Percentiles rank a stretch among this genome's conserved stretches.
Conservation (phyloP, 2,797 vertebrate genomes). For the Sciurus vulgaris region DNA sequence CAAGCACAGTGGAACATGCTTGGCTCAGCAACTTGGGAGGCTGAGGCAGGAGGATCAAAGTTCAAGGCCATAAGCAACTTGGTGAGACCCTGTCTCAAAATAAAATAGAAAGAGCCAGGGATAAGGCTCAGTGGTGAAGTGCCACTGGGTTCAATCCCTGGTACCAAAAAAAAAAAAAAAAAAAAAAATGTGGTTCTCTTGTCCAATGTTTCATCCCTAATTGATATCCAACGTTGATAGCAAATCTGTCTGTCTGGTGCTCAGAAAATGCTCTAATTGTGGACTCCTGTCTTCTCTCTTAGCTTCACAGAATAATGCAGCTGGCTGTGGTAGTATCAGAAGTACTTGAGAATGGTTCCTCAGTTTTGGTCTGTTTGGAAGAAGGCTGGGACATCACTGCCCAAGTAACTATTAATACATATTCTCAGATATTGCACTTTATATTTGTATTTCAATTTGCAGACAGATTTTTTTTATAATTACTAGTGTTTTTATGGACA, state of each 20-base stretch:
- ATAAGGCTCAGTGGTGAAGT: too few relatives aligned
- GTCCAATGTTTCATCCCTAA: neutral
- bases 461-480: slow-evolving; percentile 37
- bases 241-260: neutral
- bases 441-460: slow-evolving; percentile 59
- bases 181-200: neutral
- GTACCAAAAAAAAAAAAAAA: neutral
- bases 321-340: slow-evolving; percentile 95
- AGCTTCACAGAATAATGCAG: slow-evolving; percentile 98
- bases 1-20: too few relatives aligned
- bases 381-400: slow-evolving; percentile 99
- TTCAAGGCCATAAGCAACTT: too few relatives aligned
- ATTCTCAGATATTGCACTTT: slow-evolving; percentile 56
- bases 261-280: slow-evolving; percentile 31
- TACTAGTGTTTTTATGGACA: slow-evolving; percentile 8
- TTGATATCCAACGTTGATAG: neutral
- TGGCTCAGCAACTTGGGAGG: too few relatives aligned
- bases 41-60: too few relatives aligned
- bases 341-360: slow-evolving; percentile 97
- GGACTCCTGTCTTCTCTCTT: slow-evolving; percentile 75
- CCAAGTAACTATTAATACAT: slow-evolving; percentile 90
- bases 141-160: too few relatives aligned
- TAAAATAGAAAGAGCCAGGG: too few relatives aligned
- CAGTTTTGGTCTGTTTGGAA: slow-evolving; percentile 97
- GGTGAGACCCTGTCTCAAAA: too few relatives aligned